These are phyloP conservation scores for Rhagoletis zephyria DNA, from an alignment of 1,140 invertebrate species.

Conservation along the genomic window DNA sequence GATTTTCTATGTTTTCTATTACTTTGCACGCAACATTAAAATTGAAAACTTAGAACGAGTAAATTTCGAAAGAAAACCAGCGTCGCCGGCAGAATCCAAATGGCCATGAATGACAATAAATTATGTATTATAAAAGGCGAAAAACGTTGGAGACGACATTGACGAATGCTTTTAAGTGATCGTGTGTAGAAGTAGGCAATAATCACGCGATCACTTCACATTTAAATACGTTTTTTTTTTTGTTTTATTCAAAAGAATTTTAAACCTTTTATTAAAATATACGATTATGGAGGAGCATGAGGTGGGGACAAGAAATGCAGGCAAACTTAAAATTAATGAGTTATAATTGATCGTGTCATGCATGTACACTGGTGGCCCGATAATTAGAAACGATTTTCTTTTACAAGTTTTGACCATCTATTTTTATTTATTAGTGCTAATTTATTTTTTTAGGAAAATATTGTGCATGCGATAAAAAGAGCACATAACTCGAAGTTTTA, in stretches of 20 bases:
- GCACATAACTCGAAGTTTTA: too few species aligned
- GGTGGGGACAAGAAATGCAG: neutral
- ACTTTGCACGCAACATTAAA: neutral
- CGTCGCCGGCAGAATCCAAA: neutral
- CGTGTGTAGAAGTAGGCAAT: neutral
- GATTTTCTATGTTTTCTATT: neutral
- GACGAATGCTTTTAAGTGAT: slow-evolving; percentile 11
- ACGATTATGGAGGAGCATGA: neutral
- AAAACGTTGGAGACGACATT: slow-evolving; percentile 25
- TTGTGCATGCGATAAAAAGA: too few species aligned
- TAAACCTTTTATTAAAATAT: slow-evolving; percentile 10
- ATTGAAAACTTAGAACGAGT: neutral
- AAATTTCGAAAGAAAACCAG: neutral
- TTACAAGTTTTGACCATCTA: too few species aligned
- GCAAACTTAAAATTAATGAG: neutral
- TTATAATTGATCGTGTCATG: neutral
- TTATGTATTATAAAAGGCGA: neutral
- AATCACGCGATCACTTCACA: neutral
- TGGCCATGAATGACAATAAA: slow-evolving; percentile 19
- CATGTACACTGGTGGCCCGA: neutral
- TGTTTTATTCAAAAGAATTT: neutral
- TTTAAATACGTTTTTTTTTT: neutral
- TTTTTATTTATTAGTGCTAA: too few species aligned
- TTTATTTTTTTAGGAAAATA: too few species aligned
- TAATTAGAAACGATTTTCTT: too few species aligned